phyloP scores from a whole-genome alignment of 1,140 invertebrate genomes.

The Caligus rogercresseyi region DNA sequence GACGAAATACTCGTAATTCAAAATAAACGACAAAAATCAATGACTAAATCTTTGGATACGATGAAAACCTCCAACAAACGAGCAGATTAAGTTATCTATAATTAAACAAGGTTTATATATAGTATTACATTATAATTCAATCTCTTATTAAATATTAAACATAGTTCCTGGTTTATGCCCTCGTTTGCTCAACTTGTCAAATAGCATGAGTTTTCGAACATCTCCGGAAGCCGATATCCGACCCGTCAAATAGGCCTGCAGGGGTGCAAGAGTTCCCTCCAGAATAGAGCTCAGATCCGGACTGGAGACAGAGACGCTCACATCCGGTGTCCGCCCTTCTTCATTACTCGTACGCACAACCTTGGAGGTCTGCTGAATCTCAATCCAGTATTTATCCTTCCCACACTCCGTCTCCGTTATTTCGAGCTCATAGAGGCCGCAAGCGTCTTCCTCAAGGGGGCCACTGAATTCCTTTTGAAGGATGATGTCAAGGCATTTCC shows the following conservation, averaged over 20 bases:
- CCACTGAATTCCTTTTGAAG: conserved; percentile 4
- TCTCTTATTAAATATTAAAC: conserved; percentile 19
- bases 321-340: background rate
- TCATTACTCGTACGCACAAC: background rate
- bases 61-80: too few species aligned
- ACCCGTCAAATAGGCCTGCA: conserved; percentile 17
- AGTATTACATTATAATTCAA: too few species aligned
- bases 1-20: too few species aligned
- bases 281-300: conserved; percentile 7
- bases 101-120: too few species aligned
- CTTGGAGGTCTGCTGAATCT: background rate
- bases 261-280: conserved; percentile 10
- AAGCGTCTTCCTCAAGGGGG: conserved; percentile 4
- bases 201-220: conserved; percentile 18
- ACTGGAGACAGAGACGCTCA: conserved; percentile 5
- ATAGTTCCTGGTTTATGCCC: conserved; percentile 17
- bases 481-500: conserved; percentile 10
- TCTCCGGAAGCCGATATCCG: conserved; percentile 17
- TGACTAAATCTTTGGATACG: too few species aligned
- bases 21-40: too few species aligned
- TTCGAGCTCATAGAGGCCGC: conserved; percentile 9
- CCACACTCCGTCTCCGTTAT: conserved; percentile 11
- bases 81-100: too few species aligned
- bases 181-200: conserved; percentile 15
- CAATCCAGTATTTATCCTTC: conserved; percentile 1